phyloP scores from a whole-genome alignment of 2,888 invertebrate genomes.

The Notocelia uddmanniana region DNA sequence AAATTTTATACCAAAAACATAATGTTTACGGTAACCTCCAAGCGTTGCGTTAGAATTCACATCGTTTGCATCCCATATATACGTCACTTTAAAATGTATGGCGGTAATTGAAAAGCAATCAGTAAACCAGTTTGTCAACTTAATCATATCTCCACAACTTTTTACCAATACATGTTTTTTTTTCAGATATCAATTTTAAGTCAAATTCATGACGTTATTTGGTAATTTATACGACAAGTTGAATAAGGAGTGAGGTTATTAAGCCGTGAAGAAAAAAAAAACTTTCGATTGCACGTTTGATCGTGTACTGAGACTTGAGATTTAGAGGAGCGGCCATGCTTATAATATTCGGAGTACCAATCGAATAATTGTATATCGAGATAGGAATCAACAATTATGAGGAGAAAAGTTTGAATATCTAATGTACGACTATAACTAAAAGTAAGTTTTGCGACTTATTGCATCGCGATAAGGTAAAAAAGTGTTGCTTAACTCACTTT shows the following conservation, averaged over 20 bases:
- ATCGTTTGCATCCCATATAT: constrained; percentile 38
- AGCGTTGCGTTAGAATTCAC: constrained; percentile 5
- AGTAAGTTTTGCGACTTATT: no score
- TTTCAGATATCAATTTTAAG: constrained; percentile 31
- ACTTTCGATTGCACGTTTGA: constrained; percentile 25
- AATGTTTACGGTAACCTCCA: constrained; percentile 21
- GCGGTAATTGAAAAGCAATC: constrained; percentile 53
- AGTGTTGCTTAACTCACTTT: no score
- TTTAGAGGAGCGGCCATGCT: neutral
- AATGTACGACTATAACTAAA: no score
- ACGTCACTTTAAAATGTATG: constrained; percentile 52
- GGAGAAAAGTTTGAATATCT: neutral
- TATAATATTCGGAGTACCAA: neutral
- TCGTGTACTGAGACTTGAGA: constrained; percentile 3
- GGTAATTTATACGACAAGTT: constrained; percentile 12
- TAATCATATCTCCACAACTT: constrained; percentile 23
- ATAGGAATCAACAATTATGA: neutral
- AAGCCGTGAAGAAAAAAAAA: constrained; percentile 22
- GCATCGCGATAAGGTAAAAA: no score
- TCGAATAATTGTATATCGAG: neutral
- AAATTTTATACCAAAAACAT: constrained; percentile 9
- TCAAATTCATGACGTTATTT: constrained; percentile 36
- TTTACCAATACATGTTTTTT: constrained; percentile 29
- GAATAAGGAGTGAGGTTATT: constrained; percentile 34
- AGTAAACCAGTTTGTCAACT: constrained; percentile 46